phyloP scores from a whole-genome alignment of 2,888 invertebrate species.

The Stomorhina lunata region DNA sequence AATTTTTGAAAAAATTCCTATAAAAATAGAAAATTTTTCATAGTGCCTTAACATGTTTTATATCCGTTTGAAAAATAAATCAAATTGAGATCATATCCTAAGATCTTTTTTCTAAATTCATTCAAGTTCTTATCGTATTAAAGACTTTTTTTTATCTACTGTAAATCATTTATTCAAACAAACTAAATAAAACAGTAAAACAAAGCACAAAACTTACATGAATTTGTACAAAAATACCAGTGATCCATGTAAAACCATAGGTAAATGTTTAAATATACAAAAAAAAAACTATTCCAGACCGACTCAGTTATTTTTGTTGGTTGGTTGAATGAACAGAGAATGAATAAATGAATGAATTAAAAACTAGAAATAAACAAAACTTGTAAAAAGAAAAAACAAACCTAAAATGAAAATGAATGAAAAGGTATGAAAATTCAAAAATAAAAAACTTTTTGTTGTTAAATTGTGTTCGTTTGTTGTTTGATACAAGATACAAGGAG shows the following conservation, averaged over 20 bases:
- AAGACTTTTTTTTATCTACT: too few species aligned
- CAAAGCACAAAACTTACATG: too few species aligned
- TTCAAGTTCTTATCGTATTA: too few species aligned
- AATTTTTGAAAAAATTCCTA: too few species aligned
- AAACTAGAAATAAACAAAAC: neutral
- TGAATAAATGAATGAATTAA: neutral
- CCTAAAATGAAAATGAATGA: conserved; percentile 9
- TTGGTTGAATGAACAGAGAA: conserved; percentile 12
- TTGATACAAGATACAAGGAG: too few species aligned
- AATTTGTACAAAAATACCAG: neutral
- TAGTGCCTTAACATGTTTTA: too few species aligned
- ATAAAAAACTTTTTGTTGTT: conserved; percentile 6
- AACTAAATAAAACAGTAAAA: too few species aligned
- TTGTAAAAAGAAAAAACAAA: neutral
- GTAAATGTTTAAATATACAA: neutral
- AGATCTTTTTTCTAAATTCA: too few species aligned
- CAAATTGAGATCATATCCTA: too few species aligned
- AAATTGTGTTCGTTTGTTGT: neutral
- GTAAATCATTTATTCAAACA: too few species aligned
- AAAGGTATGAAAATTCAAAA: conserved; percentile 22
- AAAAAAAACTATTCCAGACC: conserved; percentile 23
- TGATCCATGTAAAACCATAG: neutral
- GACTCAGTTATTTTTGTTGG: neutral
- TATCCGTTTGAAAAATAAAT: too few species aligned
- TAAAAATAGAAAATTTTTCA: too few species aligned